phyloP scores from a whole-genome alignment of 1,140 invertebrate species.

The Drosophila micromelanica region DNA sequence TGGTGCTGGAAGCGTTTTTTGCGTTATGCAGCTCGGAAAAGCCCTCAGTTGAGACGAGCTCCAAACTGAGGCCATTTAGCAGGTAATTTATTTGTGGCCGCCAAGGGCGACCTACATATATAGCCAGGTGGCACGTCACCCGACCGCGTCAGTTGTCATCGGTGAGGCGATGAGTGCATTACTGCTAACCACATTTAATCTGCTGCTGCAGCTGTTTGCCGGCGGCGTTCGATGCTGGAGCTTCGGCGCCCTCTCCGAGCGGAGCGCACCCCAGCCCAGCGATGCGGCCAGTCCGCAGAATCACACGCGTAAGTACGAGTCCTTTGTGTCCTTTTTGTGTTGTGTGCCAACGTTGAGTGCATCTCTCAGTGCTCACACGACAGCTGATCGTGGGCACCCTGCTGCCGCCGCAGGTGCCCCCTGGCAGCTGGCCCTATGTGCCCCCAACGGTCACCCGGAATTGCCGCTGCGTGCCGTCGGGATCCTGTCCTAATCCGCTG shows the following conservation, averaged over 20 bases:
- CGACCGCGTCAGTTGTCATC: slow-evolving; percentile 56
- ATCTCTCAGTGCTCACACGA: slow-evolving; percentile 56
- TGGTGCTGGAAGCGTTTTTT: too few relatives aligned
- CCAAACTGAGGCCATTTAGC: slow-evolving; percentile 50
- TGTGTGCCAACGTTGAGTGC: too few relatives aligned
- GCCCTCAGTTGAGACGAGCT: slow-evolving; percentile 50
- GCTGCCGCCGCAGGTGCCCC: slow-evolving; percentile 35
- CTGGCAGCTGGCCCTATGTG: slow-evolving; percentile 48
- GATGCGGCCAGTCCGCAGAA: slow-evolving; percentile 52
- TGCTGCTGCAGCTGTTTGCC: slow-evolving; percentile 33
- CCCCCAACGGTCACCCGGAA: slow-evolving; percentile 49
- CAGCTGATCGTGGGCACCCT: slow-evolving; percentile 75
- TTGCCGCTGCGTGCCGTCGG: slow-evolving; percentile 76
- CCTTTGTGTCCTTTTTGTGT: too few relatives aligned
- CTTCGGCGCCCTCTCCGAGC: slow-evolving; percentile 34
- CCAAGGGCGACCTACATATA: slow-evolving; percentile 66
- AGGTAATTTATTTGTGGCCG: slow-evolving; percentile 48
- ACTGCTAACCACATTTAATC: slow-evolving; percentile 8
- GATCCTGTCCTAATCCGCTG: slow-evolving; percentile 72
- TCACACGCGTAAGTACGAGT: slow-evolving; percentile 59
- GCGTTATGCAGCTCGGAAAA: slow-evolving; percentile 56
- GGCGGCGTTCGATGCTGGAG: slow-evolving; percentile 32
- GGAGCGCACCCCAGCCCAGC: slow-evolving; percentile 49
- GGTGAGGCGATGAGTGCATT: slow-evolving; percentile 50
- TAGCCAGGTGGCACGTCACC: slow-evolving; percentile 41